Evolutionary conservation across 1,140 invertebrate genomes (phyloP), one percentile per base, ranked within the genome.

Genomic region (Lepidostoma basale): DNA sequence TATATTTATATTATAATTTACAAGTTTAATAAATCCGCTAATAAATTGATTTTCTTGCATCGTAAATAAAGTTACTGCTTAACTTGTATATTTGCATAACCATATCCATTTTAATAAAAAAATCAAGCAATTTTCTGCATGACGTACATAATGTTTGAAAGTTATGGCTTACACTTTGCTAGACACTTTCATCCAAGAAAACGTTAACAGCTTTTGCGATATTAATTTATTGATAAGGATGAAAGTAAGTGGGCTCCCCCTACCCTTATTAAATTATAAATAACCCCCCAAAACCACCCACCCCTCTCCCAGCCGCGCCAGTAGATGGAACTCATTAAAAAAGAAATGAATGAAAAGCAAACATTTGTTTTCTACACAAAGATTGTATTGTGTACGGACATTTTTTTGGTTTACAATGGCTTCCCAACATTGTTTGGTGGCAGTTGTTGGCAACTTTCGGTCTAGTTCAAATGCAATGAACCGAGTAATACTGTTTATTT

Each of bases 321-420:
- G 52, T 28, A n/a, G 56, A n/a, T n/a, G 56, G 45, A 63, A n/a
- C 62, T 72, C 70, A 72, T 72, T 72, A 72, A 72, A 71, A 72
- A 68, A 72, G 67, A 72, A 72, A 68, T 72, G 70, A 72, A 72
- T 72, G 70, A 65, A 72, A 68, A 36, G 66, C 44, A 72, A 72
- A 72, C 56, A 72, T 72, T 72, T 72, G 44, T 72, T 72, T 71
- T 71, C 66, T 39, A 40, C 67, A 72, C 66, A 72, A 72, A 72
- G 70, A 72, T 72, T 72, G 70, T 72, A 72, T 72, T 72, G 70
- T 72, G 66, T 71, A 59, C 70, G 60, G 66, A 68, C 70, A 72
- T 72, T 68, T 72, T 70, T 68, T 71, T 72, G 59, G 52, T 72
- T 68, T 67, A 68, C 67, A 72, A 72, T 65, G 66, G 65, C 26